phyloP scores from a whole-genome alignment of 2,888 invertebrate species.

The Tuta absoluta region DNA sequence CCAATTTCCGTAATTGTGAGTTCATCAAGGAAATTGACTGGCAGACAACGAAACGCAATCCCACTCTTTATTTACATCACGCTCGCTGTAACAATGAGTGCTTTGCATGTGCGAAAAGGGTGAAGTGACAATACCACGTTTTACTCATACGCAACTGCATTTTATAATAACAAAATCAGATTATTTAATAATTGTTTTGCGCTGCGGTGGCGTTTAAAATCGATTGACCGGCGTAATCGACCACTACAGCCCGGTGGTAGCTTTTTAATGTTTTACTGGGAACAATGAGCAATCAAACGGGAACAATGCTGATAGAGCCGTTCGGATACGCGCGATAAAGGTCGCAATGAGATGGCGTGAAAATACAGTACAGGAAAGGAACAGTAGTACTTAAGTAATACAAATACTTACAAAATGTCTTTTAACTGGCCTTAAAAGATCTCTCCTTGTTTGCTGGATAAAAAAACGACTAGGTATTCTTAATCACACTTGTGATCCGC shows the following conservation, averaged over 20 bases:
- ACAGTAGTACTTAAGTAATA: conserved; percentile 44
- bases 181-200: conserved; percentile 33
- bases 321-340: conserved; percentile 54
- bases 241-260: conserved; percentile 27
- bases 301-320: conserved; percentile 56
- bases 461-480: too few relatives aligned
- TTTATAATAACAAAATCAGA: conserved; percentile 36
- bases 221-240: conserved; percentile 33
- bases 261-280: conserved; percentile 46
- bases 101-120: conserved; percentile 35
- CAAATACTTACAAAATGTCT: too few relatives aligned
- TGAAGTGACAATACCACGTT: conserved; percentile 48
- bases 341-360: conserved; percentile 50
- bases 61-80: conserved; percentile 60
- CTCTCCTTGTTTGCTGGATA: too few relatives aligned
- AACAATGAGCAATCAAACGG: conserved; percentile 55
- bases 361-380: conserved; percentile 32
- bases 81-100: conserved; percentile 50
- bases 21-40: conserved; percentile 78
- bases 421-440: too few relatives aligned
- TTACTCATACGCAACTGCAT: conserved; percentile 39
- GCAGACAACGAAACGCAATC: conserved; percentile 63
- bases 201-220: conserved; percentile 35
- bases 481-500: too few relatives aligned
- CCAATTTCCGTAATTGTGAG: conserved; percentile 77